Evolutionary conservation across 2,113 vertebrate species (phyloP), one percentile per base, ranked within the genome.

Genomic region (Periophthalmodon schlosseri): DNA sequence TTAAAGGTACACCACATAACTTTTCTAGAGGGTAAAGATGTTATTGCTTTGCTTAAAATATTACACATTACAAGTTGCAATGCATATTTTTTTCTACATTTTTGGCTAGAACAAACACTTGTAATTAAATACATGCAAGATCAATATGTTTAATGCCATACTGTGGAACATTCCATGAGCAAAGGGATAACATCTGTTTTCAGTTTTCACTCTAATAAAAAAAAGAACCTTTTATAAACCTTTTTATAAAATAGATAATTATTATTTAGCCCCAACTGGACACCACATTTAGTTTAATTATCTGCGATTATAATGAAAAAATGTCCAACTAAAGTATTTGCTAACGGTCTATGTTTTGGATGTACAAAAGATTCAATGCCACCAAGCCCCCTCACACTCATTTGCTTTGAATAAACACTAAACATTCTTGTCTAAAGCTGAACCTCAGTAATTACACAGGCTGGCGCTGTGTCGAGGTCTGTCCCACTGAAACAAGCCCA

Each of bases 401-500:
- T 61, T 12, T 36, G 56, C 60, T 20, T 39, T 18, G 28, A 74
- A 49, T 69, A 50, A 70, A 39, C 76, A 71, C 76, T 36, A 75
- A 79, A 79, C 14, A n/a, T 46, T 74, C 44, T 54, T 28, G 24
- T 28, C 69, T 68, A 77, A 76, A 54, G 44, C 75, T 67, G 49
- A 60, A 28, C 23, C 23, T 33, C 28, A 72, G 80, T 80, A 87
- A 82, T 85, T 79, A 77, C 75, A 78, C 56, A 68, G 70, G 65
- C 75, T 79, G 73, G 74, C 75, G 76, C 70, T 73, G 73, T 77
- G 68, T 81, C 77, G 73, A 64, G 63, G 82, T 83, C 78, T 80
- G 69, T 74, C 71, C 78, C 71, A 70, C 70, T 84, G 83, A 85
- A 88, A 88, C 71, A 57, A 76, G 69, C 70, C 73, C 88, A 81